Evolutionary conservation across 2,797 vertebrate species (phyloP).

Genomic region (Clarias laeviceps): DNA sequence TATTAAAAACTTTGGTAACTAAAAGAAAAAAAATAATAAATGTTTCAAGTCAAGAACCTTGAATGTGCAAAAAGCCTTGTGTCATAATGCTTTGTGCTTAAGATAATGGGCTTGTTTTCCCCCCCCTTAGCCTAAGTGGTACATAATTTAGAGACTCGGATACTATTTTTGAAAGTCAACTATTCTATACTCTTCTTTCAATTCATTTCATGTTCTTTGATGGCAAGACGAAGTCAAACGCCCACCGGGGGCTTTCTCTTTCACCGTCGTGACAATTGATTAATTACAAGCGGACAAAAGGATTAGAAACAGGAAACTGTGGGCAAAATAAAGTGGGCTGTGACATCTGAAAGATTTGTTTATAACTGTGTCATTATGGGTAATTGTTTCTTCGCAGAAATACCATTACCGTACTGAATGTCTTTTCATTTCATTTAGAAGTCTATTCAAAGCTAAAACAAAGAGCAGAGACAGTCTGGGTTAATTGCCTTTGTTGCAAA

Average conservation of each 20-base stretch:
- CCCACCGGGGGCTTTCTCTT: slow-evolving; percentile 67
- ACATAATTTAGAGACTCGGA: slow-evolving; percentile 60
- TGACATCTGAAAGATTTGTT: slow-evolving; percentile 84
- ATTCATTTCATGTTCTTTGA: slow-evolving; percentile 69
- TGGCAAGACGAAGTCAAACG: slow-evolving; percentile 71
- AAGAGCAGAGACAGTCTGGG: slow-evolving; percentile 77
- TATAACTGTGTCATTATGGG: slow-evolving; percentile 81
- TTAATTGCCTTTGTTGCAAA: slow-evolving; percentile 82
- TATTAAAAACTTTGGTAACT: neutral
- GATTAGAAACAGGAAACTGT: slow-evolving; percentile 75
- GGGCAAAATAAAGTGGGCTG: slow-evolving; percentile 71
- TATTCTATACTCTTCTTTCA: slow-evolving; percentile 60
- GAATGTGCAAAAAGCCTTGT: slow-evolving; percentile 1
- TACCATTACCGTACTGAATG: slow-evolving; percentile 77
- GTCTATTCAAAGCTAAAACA: slow-evolving; percentile 82
- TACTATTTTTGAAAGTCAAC: slow-evolving; percentile 61
- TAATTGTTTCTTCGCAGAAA: slow-evolving; percentile 82
- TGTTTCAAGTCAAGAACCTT: slow-evolving; percentile 34
- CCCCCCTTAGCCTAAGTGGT: slow-evolving; percentile 40
- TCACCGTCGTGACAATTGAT: slow-evolving; percentile 73
- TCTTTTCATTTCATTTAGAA: slow-evolving; percentile 78
- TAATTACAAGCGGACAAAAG: slow-evolving; percentile 70
- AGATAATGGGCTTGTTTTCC: slow-evolving; percentile 37
- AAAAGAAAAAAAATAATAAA: neutral
- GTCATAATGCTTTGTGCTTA: slow-evolving; percentile 33